phyloP scores from a whole-genome alignment of 2,113 vertebrate species.

The Tragelaphus strepsiceros region DNA sequence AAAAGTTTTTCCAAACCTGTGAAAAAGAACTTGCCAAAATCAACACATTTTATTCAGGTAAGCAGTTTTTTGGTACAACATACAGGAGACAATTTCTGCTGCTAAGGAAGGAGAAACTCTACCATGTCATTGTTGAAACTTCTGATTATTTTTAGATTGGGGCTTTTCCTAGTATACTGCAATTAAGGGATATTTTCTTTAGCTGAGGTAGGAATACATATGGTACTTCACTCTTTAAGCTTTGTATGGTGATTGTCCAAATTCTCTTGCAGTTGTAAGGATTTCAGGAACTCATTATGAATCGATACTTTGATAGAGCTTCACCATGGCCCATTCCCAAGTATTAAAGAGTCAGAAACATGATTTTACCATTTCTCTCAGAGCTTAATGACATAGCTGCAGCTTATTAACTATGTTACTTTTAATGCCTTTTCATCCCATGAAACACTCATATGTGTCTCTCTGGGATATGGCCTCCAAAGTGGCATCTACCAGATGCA shows the following conservation, averaged over 20 bases:
- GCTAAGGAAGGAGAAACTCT: background rate
- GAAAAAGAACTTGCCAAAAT: slow-evolving; percentile 99
- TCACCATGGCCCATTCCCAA: background rate
- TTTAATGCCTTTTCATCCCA: background rate
- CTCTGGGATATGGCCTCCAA: background rate
- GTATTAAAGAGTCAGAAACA: background rate
- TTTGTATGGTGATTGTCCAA: background rate
- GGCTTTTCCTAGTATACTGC: background rate
- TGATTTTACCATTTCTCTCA: background rate
- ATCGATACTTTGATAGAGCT: background rate
- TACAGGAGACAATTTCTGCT: background rate
- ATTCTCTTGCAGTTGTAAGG: background rate
- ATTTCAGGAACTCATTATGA: background rate
- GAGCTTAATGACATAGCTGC: background rate
- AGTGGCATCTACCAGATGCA: background rate
- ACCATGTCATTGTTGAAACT: background rate
- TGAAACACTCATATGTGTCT: background rate
- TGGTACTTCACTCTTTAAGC: background rate
- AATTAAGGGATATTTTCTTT: background rate
- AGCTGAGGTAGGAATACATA: background rate
- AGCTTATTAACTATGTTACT: background rate
- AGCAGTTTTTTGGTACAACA: slow-evolving; percentile 44
- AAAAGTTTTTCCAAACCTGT: slow-evolving; percentile 99
- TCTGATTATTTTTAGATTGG: background rate
- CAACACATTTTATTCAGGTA: slow-evolving; percentile 99